Evolutionary conservation across 2,797 vertebrate species (phyloP).

Genomic region (Leptatherina wallacei): DNA sequence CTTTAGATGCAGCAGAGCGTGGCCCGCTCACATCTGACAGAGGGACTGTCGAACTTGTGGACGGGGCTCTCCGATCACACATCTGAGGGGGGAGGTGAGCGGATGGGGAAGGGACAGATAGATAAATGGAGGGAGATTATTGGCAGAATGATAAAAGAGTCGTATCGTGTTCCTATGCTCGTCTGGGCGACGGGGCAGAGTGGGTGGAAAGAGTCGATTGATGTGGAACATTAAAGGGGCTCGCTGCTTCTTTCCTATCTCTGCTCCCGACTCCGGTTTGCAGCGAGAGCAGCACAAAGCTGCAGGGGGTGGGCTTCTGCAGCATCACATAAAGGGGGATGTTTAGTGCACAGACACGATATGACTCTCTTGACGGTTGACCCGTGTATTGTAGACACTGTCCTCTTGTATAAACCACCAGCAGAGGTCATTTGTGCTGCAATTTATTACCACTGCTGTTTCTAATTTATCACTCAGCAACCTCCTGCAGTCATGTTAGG

Average conservation of each 20-base stretch:
- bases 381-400: neutral
- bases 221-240: slow-evolving; percentile 68
- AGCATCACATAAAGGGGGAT: slow-evolving; percentile 12
- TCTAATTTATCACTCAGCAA: neutral
- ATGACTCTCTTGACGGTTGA: slow-evolving; percentile 6
- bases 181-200: slow-evolving; percentile 32
- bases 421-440: neutral
- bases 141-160: slow-evolving; percentile 44
- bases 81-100: slow-evolving; percentile 31
- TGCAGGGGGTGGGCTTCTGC: slow-evolving; percentile 9
- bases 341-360: slow-evolving; percentile 25
- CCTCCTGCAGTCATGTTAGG: too few species aligned
- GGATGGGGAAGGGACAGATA: slow-evolving; percentile 18
- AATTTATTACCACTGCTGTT: neutral
- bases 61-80: slow-evolving; percentile 32
- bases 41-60: slow-evolving; percentile 31
- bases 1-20: slow-evolving; percentile 41
- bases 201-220: slow-evolving; percentile 59
- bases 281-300: slow-evolving; percentile 31
- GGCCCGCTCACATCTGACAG: slow-evolving; percentile 17
- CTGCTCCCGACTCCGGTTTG: slow-evolving; percentile 27
- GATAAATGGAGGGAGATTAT: slow-evolving; percentile 51
- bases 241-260: slow-evolving; percentile 26
- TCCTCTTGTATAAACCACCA: neutral
- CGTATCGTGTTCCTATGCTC: slow-evolving; percentile 27